Evolutionary conservation across 2,113 vertebrate genomes (phyloP).

Genomic region (Tinamus guttatus): DNA sequence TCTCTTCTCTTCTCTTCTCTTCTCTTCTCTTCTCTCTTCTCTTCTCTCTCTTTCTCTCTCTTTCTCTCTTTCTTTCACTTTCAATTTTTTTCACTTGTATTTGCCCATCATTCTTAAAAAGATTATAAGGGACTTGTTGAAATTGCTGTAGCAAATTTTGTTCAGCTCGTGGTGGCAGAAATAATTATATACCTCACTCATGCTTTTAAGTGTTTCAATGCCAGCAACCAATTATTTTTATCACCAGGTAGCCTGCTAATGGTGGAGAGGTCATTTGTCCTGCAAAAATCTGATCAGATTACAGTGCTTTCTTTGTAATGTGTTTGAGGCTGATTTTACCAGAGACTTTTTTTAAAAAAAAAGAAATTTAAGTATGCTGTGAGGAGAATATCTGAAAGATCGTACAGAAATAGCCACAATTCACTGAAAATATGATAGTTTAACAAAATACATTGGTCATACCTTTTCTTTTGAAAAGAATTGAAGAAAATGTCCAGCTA

Average conservation of each 20-base stretch:
- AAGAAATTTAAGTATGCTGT: background rate
- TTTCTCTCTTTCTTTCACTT: too few relatives aligned
- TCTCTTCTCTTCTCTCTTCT: too few relatives aligned
- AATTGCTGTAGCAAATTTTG: background rate
- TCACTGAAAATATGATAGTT: background rate
- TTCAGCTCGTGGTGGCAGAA: conserved; percentile 21
- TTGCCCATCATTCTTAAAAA: background rate
- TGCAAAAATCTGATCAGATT: conserved; percentile 2
- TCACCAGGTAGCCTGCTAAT: conserved; percentile 6
- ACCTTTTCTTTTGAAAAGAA: background rate
- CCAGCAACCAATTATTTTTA: conserved; percentile 43
- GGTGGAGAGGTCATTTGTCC: conserved; percentile 23
- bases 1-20: background rate
- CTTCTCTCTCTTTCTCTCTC: too few relatives aligned
- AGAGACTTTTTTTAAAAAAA: background rate
- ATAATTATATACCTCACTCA: conserved; percentile 10
- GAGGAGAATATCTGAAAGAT: background rate
- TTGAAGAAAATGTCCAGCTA: background rate
- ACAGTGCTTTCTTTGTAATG: background rate
- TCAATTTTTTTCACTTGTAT: background rate
- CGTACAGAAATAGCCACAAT: background rate
- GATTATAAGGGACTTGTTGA: background rate
- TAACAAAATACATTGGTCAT: background rate
- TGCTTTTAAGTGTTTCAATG: background rate
- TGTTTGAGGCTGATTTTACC: background rate